Conservation (phyloP, 1,140 invertebrate species). For the Heterodera carotae region DNA sequence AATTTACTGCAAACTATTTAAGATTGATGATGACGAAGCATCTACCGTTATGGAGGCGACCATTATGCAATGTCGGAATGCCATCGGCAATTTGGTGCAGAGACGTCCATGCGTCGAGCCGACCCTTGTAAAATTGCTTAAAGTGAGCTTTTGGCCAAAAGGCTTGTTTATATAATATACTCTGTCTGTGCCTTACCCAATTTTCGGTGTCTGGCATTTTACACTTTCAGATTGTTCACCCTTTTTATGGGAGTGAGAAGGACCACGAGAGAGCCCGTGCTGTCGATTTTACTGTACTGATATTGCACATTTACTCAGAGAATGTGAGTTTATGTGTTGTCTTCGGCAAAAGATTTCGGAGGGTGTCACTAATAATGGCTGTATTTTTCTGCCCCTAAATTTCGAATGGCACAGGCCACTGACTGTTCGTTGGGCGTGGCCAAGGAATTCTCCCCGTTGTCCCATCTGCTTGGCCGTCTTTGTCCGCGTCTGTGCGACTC, state of each 20-base stretch:
- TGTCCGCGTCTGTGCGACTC: slow-evolving; percentile 63
- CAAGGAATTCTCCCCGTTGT: slow-evolving; percentile 61
- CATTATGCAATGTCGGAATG: slow-evolving; percentile 53
- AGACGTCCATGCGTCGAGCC: slow-evolving; percentile 55
- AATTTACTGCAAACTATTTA: not conserved
- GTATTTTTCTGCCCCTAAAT: not conserved
- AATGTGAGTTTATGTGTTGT: slow-evolving; percentile 44
- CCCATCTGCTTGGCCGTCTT: slow-evolving; percentile 55
- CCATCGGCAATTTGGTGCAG: slow-evolving; percentile 56
- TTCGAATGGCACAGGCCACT: slow-evolving; percentile 11
- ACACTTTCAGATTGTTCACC: slow-evolving; percentile 54
- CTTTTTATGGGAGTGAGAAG: slow-evolving; percentile 53
- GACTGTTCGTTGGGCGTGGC: slow-evolving; percentile 58
- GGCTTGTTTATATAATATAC: not conserved
- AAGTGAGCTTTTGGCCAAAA: slow-evolving; percentile 52
- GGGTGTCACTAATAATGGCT: too few species aligned
- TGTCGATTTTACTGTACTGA: slow-evolving; percentile 59
- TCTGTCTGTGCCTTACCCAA: not conserved
- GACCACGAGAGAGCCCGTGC: slow-evolving; percentile 60
- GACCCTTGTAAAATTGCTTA: slow-evolving; percentile 54
- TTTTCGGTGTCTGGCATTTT: not conserved
- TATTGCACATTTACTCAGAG: slow-evolving; percentile 56
- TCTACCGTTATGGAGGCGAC: slow-evolving; percentile 65
- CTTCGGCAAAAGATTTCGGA: too few species aligned
- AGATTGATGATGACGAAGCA: slow-evolving; percentile 64